A percentile compares a stretch with the other conserved stretches of the same genome.
Conservation (phyloP, 1,140 invertebrate genomes). For the Polypedilum vanderplanki region DNA sequence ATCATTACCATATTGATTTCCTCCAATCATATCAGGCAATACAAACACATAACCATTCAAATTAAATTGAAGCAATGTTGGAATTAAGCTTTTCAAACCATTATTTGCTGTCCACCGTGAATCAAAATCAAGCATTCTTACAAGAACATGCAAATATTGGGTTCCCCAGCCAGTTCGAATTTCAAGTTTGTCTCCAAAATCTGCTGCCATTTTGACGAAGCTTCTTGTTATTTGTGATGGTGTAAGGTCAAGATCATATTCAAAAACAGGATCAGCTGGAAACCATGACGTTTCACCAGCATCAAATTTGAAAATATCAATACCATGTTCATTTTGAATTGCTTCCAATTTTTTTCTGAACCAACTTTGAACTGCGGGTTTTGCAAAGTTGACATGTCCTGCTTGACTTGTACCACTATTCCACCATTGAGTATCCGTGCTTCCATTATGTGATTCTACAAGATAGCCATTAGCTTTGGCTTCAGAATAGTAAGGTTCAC, state of each 20-base stretch:
- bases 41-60: slow-evolving; percentile 67
- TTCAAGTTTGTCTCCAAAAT: slow-evolving; percentile 58
- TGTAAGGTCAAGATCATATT: neutral
- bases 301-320: slow-evolving; percentile 84
- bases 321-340: slow-evolving; percentile 51
- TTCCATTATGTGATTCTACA: slow-evolving; percentile 49
- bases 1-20: slow-evolving; percentile 57
- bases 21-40: slow-evolving; percentile 75
- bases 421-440: slow-evolving; percentile 66
- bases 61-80: slow-evolving; percentile 60
- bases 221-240: slow-evolving; percentile 53
- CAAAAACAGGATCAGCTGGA: slow-evolving; percentile 39
- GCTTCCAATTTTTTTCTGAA: slow-evolving; percentile 52
- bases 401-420: slow-evolving; percentile 52
- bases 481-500: slow-evolving; percentile 49
- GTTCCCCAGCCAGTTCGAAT: slow-evolving; percentile 52
- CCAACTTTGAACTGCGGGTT: slow-evolving; percentile 59
- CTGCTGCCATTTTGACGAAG: slow-evolving; percentile 52
- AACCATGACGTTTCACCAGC: slow-evolving; percentile 65
- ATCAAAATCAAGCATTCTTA: slow-evolving; percentile 72
- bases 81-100: slow-evolving; percentile 59
- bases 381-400: slow-evolving; percentile 65
- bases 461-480: slow-evolving; percentile 49
- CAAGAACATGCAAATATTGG: slow-evolving; percentile 58
- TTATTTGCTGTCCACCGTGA: slow-evolving; percentile 60